A percentile compares a stretch with the other conserved stretches of the same genome.
These are phyloP conservation scores for Halcyon smyrnensis DNA, from an alignment of 2,797 vertebrate genomes.

Conservation along the genomic window DNA sequence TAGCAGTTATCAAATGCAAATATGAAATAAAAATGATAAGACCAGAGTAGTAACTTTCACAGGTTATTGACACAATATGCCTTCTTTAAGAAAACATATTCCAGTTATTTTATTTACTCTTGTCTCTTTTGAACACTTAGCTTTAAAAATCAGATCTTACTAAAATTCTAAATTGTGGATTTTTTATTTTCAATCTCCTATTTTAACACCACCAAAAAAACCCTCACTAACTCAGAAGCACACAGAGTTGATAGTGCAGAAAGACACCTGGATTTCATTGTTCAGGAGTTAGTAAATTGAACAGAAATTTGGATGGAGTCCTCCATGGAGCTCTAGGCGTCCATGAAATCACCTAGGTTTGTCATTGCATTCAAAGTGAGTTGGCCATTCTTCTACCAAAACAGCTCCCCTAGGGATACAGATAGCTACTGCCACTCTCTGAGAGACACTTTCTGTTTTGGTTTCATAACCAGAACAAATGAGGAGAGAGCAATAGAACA, in stretches of 20 bases:
- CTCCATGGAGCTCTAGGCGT: not conserved
- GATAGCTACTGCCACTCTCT: constrained; percentile 28
- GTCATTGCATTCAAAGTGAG: not conserved
- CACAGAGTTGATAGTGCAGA: not conserved
- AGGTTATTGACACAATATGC: not conserved
- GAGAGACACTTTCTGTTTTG: constrained; percentile 25
- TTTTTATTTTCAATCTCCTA: not conserved
- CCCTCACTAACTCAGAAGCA: not conserved
- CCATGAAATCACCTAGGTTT: not conserved
- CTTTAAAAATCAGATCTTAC: not conserved
- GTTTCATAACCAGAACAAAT: constrained; percentile 60
- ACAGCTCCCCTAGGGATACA: not conserved
- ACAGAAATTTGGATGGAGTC: not conserved
- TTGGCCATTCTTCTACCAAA: not conserved
- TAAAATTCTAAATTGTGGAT: not conserved
- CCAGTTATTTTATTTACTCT: not conserved
- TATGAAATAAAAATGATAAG: not conserved
- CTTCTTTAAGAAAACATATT: not conserved
- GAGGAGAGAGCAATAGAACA: constrained; percentile 19
- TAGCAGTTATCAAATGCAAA: not conserved
- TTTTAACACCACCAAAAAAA: not conserved
- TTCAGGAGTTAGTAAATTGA: not conserved
- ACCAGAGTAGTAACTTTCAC: not conserved
- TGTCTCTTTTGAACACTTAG: not conserved
- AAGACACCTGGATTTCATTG: not conserved